These are phyloP conservation scores for Panagrolaimus sp. DNA, from an alignment of 1,140 invertebrate species.

Conservation along the genomic window DNA sequence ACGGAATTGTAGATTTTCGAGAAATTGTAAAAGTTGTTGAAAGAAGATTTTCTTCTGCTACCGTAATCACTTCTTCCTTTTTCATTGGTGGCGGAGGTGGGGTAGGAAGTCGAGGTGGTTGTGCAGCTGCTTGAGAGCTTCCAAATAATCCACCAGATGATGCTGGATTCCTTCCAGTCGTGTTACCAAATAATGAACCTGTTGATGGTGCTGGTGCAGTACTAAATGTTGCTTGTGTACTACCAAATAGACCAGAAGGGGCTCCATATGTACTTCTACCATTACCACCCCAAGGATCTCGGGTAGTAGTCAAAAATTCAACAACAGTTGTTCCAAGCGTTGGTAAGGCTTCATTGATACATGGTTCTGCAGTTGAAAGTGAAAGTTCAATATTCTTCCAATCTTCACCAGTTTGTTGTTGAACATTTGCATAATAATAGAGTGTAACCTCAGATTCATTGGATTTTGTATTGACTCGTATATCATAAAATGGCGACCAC, in stretches of 20 bases:
- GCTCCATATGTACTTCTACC: too few relatives aligned
- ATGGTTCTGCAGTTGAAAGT: slow-evolving; percentile 4
- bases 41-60: not conserved
- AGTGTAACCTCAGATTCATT: not conserved
- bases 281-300: not conserved
- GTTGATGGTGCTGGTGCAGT: too few relatives aligned
- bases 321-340: slow-evolving; percentile 1
- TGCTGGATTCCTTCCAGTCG: too few relatives aligned
- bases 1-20: slow-evolving; percentile 55
- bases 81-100: too few relatives aligned
- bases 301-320: not conserved
- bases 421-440: slow-evolving; percentile 11
- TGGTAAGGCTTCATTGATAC: not conserved
- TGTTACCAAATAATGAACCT: too few relatives aligned
- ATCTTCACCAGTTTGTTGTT: slow-evolving; percentile 18
- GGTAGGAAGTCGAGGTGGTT: too few relatives aligned
- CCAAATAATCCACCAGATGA: too few relatives aligned
- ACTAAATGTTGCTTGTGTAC: too few relatives aligned
- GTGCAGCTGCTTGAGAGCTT: too few relatives aligned
- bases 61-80: too few relatives aligned
- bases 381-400: slow-evolving; percentile 23
- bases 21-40: slow-evolving; percentile 58
- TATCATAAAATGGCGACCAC: too few relatives aligned
- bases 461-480: not conserved
- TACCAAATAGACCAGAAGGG: too few relatives aligned